phyloP scores from a whole-genome alignment of 2,888 invertebrate species.

The Dasypogon diadema region DNA sequence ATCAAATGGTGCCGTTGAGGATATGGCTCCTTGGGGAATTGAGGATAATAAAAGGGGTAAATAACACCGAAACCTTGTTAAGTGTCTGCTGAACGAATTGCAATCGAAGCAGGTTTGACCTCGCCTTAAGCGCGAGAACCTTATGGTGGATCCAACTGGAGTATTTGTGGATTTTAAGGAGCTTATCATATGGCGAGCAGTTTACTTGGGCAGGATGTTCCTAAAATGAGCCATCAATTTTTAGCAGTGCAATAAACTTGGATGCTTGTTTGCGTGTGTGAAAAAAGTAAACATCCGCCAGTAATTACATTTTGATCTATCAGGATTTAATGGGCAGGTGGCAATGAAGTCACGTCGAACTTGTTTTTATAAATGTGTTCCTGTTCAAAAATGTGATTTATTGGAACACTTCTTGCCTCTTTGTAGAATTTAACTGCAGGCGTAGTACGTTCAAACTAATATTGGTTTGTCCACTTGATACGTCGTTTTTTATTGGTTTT shows the following conservation, averaged over 20 bases:
- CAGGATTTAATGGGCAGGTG: background rate
- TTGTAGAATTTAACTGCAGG: too few species aligned
- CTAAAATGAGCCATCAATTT: conserved; percentile 38
- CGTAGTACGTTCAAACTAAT: too few species aligned
- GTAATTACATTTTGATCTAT: conserved; percentile 37
- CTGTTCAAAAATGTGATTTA: too few species aligned
- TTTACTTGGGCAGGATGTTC: conserved; percentile 37
- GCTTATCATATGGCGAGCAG: conserved; percentile 41
- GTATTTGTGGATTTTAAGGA: conserved; percentile 39
- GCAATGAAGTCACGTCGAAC: too few species aligned
- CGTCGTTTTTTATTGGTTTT: too few species aligned
- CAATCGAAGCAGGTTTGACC: conserved; percentile 7
- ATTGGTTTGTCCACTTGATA: too few species aligned
- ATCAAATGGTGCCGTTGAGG: conserved; percentile 42
- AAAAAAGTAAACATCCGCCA: conserved; percentile 47
- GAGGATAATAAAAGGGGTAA: conserved; percentile 46
- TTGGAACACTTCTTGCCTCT: too few species aligned
- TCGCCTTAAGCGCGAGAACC: background rate
- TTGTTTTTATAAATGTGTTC: too few species aligned
- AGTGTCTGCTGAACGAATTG: background rate
- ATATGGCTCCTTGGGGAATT: conserved; percentile 44
- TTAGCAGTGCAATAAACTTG: conserved; percentile 4
- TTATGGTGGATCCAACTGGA: conserved; percentile 10
- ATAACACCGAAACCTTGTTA: conserved; percentile 20
- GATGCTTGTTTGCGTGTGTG: conserved; percentile 27